Conservation (phyloP, 2,797 vertebrate species). For the Siniperca scherzeri region DNA sequence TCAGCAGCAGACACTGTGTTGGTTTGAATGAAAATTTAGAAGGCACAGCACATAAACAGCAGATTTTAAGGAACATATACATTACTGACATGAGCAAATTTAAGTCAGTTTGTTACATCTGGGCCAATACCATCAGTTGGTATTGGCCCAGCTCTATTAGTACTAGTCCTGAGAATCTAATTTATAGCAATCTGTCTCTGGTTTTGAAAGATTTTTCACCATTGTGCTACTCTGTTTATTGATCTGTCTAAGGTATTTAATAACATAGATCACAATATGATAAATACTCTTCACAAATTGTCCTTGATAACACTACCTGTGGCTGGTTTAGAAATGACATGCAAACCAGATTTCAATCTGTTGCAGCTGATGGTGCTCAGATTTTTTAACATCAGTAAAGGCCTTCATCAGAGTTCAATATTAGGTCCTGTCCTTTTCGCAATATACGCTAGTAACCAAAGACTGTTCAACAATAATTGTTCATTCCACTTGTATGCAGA, state of each 20-base stretch:
- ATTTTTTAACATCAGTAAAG: conserved; percentile 4
- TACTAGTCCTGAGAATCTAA: neutral
- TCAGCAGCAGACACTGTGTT: neutral
- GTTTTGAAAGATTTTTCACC: neutral
- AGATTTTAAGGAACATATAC: neutral
- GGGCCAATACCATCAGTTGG: too few relatives aligned
- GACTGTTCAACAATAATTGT: neutral
- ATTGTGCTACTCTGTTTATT: neutral
- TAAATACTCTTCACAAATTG: neutral
- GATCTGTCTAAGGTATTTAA: neutral
- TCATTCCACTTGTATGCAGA: conserved; percentile 9
- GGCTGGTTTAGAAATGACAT: neutral
- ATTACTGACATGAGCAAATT: neutral
- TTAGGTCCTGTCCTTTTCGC: neutral
- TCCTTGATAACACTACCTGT: neutral
- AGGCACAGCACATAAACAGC: neutral
- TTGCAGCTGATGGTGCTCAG: neutral
- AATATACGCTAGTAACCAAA: neutral
- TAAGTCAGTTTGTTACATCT: neutral
- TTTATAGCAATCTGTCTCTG: neutral
- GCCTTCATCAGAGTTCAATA: neutral
- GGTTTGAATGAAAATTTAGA: neutral
- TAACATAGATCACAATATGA: neutral
- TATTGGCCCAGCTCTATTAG: neutral
- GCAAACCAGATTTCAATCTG: neutral